Evolutionary conservation across 2,797 vertebrate genomes (phyloP).

Genomic region (Choloepus didactylus): DNA sequence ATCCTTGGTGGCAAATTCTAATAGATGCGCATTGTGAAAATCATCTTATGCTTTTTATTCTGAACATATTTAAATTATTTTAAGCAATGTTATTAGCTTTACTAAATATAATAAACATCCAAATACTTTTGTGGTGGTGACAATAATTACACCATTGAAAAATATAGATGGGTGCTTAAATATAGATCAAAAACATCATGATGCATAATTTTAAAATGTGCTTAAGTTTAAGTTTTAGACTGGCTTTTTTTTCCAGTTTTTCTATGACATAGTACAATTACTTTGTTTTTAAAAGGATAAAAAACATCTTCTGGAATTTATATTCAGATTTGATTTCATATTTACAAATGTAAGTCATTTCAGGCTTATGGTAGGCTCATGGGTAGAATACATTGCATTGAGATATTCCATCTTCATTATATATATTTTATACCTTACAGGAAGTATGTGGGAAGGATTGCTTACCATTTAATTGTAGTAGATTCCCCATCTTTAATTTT

Average conservation of each 20-base stretch:
- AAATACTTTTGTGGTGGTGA: neutral
- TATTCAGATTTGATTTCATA: slow-evolving; percentile 80
- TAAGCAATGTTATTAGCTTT: neutral
- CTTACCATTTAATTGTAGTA: slow-evolving; percentile 84
- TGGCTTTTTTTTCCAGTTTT: slow-evolving; percentile 1
- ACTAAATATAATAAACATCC: neutral
- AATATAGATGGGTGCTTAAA: slow-evolving; percentile 1
- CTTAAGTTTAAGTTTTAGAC: slow-evolving; percentile 76
- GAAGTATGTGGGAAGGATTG: slow-evolving; percentile 63
- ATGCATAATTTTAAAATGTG: slow-evolving; percentile 58
- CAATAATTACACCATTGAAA: neutral
- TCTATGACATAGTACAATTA: slow-evolving; percentile 75
- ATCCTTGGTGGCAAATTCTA: neutral
- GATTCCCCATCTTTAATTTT: slow-evolving; percentile 77
- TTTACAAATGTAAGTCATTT: slow-evolving; percentile 69
- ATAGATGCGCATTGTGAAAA: neutral
- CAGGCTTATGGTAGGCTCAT: slow-evolving; percentile 44
- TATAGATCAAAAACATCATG: slow-evolving; percentile 36
- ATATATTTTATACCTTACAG: slow-evolving; percentile 82
- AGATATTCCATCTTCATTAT: slow-evolving; percentile 84
- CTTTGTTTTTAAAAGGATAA: slow-evolving; percentile 79
- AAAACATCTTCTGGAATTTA: slow-evolving; percentile 62
- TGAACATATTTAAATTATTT: slow-evolving; percentile 23
- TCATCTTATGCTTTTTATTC: neutral
- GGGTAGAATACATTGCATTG: neutral